Conservation (phyloP, 64 coral and sea anemone genomes). For the Hydrozoanthus tunicans region DNA sequence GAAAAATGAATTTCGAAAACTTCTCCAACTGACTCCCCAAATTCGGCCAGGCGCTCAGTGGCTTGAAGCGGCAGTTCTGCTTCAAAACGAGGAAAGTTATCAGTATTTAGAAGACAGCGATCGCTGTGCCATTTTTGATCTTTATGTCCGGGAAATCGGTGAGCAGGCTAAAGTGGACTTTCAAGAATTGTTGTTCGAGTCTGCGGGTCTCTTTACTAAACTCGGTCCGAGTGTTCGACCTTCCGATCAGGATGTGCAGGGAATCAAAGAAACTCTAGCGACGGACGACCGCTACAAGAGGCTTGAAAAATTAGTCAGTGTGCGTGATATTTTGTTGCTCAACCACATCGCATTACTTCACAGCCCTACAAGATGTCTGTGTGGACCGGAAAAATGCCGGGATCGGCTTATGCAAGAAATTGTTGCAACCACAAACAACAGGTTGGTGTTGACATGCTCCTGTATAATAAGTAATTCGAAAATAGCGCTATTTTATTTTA, state of each 20-base stretch:
- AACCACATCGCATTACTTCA: conserved; percentile 97
- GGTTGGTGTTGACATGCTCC: conserved; percentile 65
- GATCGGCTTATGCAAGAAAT: conserved; percentile 97
- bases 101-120: conserved; percentile 87
- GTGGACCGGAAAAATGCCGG: conserved; percentile 92
- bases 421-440: conserved; percentile 91
- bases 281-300: conserved; percentile 87
- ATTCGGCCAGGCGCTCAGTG: conserved; percentile 90
- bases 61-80: conserved; percentile 72
- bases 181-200: conserved; percentile 97
- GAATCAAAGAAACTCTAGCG: conserved; percentile 74
- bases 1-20: conserved; percentile 94
- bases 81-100: conserved; percentile 98
- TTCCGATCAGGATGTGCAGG: conserved; percentile 76
- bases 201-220: conserved; percentile 89
- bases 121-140: conserved; percentile 83
- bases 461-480: background rate
- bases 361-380: conserved; percentile 89
- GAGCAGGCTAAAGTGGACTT: conserved; percentile 93
- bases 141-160: conserved; percentile 83
- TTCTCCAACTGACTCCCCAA: conserved; percentile 88
- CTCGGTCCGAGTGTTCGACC: conserved; percentile 80
- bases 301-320: conserved; percentile 86
- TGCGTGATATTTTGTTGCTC: conserved; percentile 80
- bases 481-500: background rate